Conservation (phyloP, 2,797 vertebrate species). For the Gephyroberyx darwinii region DNA sequence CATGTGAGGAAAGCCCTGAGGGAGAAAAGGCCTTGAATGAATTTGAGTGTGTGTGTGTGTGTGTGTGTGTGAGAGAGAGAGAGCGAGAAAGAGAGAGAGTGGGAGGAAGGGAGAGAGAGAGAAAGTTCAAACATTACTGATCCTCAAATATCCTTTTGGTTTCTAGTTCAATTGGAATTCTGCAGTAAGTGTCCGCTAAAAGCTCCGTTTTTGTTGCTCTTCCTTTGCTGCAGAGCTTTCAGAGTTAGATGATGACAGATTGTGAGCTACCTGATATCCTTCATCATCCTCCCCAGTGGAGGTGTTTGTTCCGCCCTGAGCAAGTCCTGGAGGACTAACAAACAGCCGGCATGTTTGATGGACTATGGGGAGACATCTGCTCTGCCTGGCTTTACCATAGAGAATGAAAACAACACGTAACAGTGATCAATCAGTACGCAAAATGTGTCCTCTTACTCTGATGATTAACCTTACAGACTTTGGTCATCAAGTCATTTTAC, state of each 20-base stretch:
- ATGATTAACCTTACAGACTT: constrained; percentile 63
- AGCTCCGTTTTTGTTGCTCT: constrained; percentile 76
- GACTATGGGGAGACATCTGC: constrained; percentile 81
- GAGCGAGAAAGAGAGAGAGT: constrained; percentile 43
- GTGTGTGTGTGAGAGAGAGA: constrained; percentile 31
- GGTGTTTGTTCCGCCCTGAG: constrained; percentile 78
- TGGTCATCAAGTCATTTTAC: constrained; percentile 38
- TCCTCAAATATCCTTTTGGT: constrained; percentile 79
- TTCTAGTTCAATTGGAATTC: constrained; percentile 77
- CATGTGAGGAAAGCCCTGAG: constrained; percentile 76
- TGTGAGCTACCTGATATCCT: constrained; percentile 84
- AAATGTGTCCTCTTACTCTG: constrained; percentile 56
- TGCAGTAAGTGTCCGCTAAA: constrained; percentile 77
- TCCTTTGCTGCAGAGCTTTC: constrained; percentile 73
- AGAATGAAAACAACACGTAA: constrained; percentile 67
- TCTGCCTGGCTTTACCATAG: constrained; percentile 61
- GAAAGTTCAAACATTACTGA: constrained; percentile 76
- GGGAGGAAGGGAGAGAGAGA: constrained; percentile 61
- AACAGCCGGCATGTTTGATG: constrained; percentile 78
- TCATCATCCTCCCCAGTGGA: constrained; percentile 80
- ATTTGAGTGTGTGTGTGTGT: constrained; percentile 58
- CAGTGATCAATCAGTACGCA: constrained; percentile 68
- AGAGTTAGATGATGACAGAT: constrained; percentile 82
- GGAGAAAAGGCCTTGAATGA: constrained; percentile 76
- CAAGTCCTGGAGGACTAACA: constrained; percentile 79